phyloP scores from a whole-genome alignment of 1,140 invertebrate species.

The Pinna nobilis region DNA sequence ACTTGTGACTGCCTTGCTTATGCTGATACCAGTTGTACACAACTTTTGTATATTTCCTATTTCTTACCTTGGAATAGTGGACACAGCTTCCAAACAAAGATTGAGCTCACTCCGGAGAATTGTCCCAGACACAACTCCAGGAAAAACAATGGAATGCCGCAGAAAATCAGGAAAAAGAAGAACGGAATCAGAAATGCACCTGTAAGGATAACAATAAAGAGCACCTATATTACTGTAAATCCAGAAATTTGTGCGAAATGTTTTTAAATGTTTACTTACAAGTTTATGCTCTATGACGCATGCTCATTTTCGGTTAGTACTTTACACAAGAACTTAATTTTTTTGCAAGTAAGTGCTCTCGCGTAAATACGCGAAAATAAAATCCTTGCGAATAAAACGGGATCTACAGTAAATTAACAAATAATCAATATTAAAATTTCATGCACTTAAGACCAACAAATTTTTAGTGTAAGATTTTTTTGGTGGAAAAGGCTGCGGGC shows the following conservation, averaged over 20 bases:
- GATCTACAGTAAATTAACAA: too few relatives aligned
- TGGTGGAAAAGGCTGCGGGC: not conserved
- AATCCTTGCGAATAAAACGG: too few relatives aligned
- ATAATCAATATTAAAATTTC: too few relatives aligned
- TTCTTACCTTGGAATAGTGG: conserved; percentile 63
- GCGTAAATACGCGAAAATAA: too few relatives aligned
- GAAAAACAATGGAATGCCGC: conserved; percentile 84
- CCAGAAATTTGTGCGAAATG: too few relatives aligned
- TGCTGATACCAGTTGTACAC: not conserved
- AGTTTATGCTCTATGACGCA: too few relatives aligned
- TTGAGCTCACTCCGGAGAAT: conserved; percentile 74
- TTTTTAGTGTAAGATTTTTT: not conserved
- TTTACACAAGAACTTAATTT: too few relatives aligned
- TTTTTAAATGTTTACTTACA: too few relatives aligned
- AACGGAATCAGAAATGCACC: conserved; percentile 84
- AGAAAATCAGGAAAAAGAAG: conserved; percentile 78
- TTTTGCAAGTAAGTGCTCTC: too few relatives aligned
- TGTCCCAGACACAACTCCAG: conserved; percentile 86
- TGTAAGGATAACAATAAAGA: conserved; percentile 36
- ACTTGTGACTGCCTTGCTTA: not conserved
- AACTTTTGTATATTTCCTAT: not conserved
- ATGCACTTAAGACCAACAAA: too few relatives aligned
- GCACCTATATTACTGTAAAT: not conserved
- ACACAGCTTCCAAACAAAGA: conserved; percentile 60
- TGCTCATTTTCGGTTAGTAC: too few relatives aligned